Conservation (phyloP, 1,140 invertebrate species). For the Neelides sp. region DNA sequence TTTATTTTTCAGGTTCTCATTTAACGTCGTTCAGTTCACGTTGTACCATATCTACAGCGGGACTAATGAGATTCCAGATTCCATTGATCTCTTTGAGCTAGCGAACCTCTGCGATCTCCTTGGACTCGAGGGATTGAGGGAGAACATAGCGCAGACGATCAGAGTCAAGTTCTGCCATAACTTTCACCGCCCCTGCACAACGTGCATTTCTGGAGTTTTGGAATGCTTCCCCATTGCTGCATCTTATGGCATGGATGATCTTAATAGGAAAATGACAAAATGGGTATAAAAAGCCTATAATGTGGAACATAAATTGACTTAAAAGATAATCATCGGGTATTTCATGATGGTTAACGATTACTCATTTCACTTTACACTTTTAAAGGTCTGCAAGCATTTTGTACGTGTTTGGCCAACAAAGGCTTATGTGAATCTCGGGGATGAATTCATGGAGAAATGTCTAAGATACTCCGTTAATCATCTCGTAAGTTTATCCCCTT, state of each 20-base stretch:
- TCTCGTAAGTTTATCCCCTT: constrained; percentile 39
- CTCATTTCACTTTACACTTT: too few relatives aligned
- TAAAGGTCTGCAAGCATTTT: constrained; percentile 49
- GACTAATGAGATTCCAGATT: constrained; percentile 65
- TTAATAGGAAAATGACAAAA: constrained; percentile 69
- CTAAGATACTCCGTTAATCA: constrained; percentile 66
- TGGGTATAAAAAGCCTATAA: too few relatives aligned
- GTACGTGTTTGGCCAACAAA: constrained; percentile 73
- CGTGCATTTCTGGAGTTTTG: constrained; percentile 61
- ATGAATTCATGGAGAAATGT: constrained; percentile 66
- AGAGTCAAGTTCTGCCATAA: constrained; percentile 82
- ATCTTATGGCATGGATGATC: constrained; percentile 70
- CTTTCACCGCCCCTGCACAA: constrained; percentile 68
- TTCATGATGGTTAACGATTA: too few relatives aligned
- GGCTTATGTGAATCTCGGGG: constrained; percentile 62
- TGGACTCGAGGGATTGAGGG: constrained; percentile 73
- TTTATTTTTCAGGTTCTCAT: constrained; percentile 52
- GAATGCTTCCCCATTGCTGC: constrained; percentile 69
- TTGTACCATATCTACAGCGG: constrained; percentile 86
- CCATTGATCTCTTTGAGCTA: constrained; percentile 69
- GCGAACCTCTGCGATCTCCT: constrained; percentile 75
- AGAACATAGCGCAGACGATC: constrained; percentile 71
- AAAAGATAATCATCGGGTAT: too few relatives aligned
- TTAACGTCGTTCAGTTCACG: constrained; percentile 71
- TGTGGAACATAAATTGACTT: too few relatives aligned